phyloP scores from a whole-genome alignment of 2,888 invertebrate genomes.

The Nebria brevicollis region DNA sequence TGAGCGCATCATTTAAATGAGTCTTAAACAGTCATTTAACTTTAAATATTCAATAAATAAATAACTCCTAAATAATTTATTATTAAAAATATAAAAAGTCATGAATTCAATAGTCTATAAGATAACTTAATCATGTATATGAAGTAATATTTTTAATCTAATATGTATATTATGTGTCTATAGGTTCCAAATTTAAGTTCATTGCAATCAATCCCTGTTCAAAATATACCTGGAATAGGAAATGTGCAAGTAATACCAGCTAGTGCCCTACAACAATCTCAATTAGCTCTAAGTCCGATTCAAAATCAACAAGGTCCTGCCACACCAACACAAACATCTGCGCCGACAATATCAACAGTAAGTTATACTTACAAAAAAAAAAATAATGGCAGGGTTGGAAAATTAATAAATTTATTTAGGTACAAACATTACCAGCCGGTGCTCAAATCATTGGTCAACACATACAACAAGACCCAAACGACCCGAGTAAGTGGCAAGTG shows the following conservation, averaged over 20 bases:
- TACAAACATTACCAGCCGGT: slow-evolving; percentile 58
- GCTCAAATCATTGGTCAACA: slow-evolving; percentile 68
- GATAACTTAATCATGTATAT: no score
- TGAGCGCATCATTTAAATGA: no score
- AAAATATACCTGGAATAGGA: slow-evolving; percentile 75
- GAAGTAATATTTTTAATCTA: no score
- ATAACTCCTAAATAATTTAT: no score
- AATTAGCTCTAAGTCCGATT: slow-evolving; percentile 53
- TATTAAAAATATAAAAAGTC: no score
- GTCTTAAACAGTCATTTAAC: no score
- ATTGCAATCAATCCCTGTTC: slow-evolving; percentile 77
- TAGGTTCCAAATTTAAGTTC: slow-evolving; percentile 60
- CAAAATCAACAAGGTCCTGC: slow-evolving; percentile 50
- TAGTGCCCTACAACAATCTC: slow-evolving; percentile 63
- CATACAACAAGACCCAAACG: slow-evolving; percentile 83
- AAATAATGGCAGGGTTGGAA: no score
- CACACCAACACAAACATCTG: slow-evolving; percentile 51
- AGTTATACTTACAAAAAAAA: slow-evolving; percentile 8
- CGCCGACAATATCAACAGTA: slow-evolving; percentile 44
- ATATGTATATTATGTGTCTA: neutral
- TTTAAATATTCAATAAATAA: no score
- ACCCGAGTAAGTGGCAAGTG: slow-evolving; percentile 87
- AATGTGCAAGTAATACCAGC: slow-evolving; percentile 86
- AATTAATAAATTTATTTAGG: slow-evolving; percentile 39
- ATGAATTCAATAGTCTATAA: no score